Conservation (phyloP, 2,113 vertebrate genomes). For the Stegastes partitus region DNA sequence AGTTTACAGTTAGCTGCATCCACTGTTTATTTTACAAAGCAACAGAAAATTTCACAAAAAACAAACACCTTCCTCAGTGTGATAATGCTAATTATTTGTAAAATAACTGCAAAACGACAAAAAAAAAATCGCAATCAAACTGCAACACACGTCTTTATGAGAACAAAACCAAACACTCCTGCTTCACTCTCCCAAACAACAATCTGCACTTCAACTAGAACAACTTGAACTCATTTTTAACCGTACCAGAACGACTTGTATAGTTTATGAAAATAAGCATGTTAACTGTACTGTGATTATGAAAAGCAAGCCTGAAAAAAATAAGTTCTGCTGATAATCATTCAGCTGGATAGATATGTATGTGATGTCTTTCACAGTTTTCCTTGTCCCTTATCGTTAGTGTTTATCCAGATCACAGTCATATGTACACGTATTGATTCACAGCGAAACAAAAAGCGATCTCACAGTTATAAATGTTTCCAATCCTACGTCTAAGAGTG, state of each 20-base stretch:
- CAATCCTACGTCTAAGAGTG: neutral
- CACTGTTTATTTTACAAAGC: slow-evolving; percentile 49
- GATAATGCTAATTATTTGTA: neutral
- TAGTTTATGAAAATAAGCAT: neutral
- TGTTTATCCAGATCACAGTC: slow-evolving; percentile 44
- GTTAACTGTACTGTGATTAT: neutral
- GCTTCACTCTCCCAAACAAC: neutral
- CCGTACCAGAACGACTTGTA: neutral
- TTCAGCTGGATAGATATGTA: slow-evolving; percentile 1
- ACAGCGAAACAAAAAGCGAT: slow-evolving; percentile 13
- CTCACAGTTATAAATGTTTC: neutral
- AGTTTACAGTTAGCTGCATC: neutral
- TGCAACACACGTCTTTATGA: neutral
- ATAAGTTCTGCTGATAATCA: neutral
- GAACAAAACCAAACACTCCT: neutral
- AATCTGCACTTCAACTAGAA: neutral
- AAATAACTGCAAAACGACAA: neutral
- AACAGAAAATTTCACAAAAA: slow-evolving; percentile 9
- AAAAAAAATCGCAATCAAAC: slow-evolving; percentile 8
- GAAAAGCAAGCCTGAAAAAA: slow-evolving; percentile 4
- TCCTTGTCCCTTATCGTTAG: slow-evolving; percentile 30
- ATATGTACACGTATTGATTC: slow-evolving; percentile 13
- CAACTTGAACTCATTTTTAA: neutral
- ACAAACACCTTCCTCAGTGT: neutral
- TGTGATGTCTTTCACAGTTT: slow-evolving; percentile 24